Evolutionary conservation across 2,888 invertebrate species (phyloP).

Genomic region (Cheilosia variabilis): DNA sequence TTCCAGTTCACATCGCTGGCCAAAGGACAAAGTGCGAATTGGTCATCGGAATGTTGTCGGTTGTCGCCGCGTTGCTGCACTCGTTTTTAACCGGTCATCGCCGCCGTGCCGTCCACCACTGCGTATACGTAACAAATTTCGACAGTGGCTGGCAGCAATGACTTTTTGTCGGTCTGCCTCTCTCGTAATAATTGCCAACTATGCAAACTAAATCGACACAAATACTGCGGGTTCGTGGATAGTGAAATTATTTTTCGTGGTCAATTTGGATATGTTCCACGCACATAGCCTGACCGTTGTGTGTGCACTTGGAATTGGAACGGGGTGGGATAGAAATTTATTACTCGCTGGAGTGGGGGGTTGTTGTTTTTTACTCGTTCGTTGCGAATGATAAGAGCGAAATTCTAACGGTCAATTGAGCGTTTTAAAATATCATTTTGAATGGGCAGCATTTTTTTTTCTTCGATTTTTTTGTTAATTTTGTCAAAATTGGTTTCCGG

Average conservation of each 20-base stretch:
- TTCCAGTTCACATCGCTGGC: conserved; percentile 42
- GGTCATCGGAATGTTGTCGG: conserved; percentile 50
- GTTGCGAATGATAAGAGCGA: conserved; percentile 50
- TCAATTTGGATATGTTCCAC: conserved; percentile 43
- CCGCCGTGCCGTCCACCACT: conserved; percentile 19
- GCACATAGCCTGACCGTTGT: conserved; percentile 6
- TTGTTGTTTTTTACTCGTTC: conserved; percentile 25
- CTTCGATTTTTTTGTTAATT: conserved; percentile 1
- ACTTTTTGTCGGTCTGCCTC: conserved; percentile 6
- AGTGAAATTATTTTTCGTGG: conserved; percentile 60
- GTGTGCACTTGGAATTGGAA: not conserved
- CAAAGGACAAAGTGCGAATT: conserved; percentile 64
- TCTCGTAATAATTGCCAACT: conserved; percentile 53
- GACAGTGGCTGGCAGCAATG: not conserved
- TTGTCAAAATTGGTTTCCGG: conserved; percentile 48
- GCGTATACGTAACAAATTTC: conserved; percentile 56
- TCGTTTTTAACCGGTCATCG: not conserved
- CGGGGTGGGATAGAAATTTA: not conserved
- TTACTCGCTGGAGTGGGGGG: not conserved
- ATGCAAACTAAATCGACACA: conserved; percentile 57
- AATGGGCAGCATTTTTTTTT: conserved; percentile 14
- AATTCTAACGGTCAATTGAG: conserved; percentile 69
- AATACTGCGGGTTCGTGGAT: conserved; percentile 16
- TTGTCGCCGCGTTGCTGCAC: conserved; percentile 3
- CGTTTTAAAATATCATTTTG: conserved; percentile 56